Evolutionary conservation across 2,888 invertebrate species (phyloP), one percentile per base, ranked within the genome.

Genomic region (Limnephilus lunatus): DNA sequence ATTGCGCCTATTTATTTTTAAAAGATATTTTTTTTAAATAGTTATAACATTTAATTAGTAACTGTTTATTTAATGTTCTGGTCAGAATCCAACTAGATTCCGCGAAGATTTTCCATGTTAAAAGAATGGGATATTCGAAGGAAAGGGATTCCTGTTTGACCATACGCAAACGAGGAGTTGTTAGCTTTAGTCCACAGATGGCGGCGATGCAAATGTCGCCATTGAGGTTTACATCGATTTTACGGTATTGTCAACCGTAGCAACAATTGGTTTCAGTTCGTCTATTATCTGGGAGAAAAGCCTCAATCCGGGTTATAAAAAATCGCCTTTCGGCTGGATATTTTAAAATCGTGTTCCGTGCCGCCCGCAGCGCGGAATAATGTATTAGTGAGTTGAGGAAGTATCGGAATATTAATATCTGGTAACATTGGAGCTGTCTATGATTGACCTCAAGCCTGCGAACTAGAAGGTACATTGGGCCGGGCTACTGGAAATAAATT

Each of bases 401-500:
- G 35, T 86, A 86, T 86, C 44, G 14, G 35, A 80, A 80, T 81
- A 89, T 80, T 89, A 32, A 86, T 90, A 92, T 90, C 91, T 95
- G 95, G 96, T 95, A 96, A 96, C 96, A 95, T 95, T 95, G 94
- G 94, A 94, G 86, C 95, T 95, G 95, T 96, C 96, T 96, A 96
- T 96, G 96, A 96, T 96, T 96, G 96, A 96, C 96, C 96, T 96
- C 96, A 95, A 95, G 96, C 96, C 96, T 95, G 92, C 91, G 92
- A 91, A 93, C 95, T 95, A 90, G 91, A 90, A 90, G 92, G 92
- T 93, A 89, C 90, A 95, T 95, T 96, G 96, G 96, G 96, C 96
- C 95, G 93, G 93, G 93, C 93, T 92, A 90, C 91, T 91, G 92
- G 82, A 93, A 90, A 91, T 92, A 90, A 90, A 92, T 92, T 91